Base-by-base conservation (phyloP, 2,888 invertebrate species). In the Synanthedon tipuliformis region DNA sequence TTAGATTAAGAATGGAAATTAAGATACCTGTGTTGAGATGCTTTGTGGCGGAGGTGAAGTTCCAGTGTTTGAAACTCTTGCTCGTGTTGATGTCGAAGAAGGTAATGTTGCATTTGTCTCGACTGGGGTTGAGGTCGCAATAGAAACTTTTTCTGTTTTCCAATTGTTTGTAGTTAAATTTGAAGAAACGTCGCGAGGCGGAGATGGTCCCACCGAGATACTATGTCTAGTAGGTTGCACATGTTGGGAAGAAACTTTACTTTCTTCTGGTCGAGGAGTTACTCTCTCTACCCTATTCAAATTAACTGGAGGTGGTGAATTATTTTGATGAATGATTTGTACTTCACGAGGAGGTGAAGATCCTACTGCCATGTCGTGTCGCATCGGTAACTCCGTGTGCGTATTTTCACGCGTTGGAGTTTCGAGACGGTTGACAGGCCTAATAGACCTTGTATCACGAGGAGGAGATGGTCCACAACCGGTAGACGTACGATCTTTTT, bases 31-130 rank as follows among this genome's bases (percentile, higher is more conserved):
- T 23, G 95, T 96, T 27, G 95, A 94, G 68, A 94, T 95, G 71
- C 88, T 94, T 77, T 95, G 95, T 3, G 95, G 95, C 40, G 95
- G 94, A 49, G 95, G 95, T 40, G 95, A 95, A 40, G 95, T 95
- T 55, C 93, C 94, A 51, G 92, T 94, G 55, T 93, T 93, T 2
- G 84, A 79, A 4, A 81, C 75, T 40, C 68, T 76, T 53, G 73
- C 66, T 55, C 71, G 75, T 52, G 59, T 66, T 16, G 68, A 63
- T 55, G 64, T 59, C n/a, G 75, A 64, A 45, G 66, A 61, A 41
- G 68, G 60, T 51, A 69, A 65, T 51, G 57, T 64, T 12, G 75
- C 73, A 60, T 55, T 52, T 54, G 53, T 56, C 57, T 71, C 72
- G 55, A 75, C 74, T 49, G 75, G 71, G n/a, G 82, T 79, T 51